Evolutionary conservation across 1,140 invertebrate genomes (phyloP), one percentile per base, ranked within the genome.

Genomic region (Calliopsis andreniformis): DNA sequence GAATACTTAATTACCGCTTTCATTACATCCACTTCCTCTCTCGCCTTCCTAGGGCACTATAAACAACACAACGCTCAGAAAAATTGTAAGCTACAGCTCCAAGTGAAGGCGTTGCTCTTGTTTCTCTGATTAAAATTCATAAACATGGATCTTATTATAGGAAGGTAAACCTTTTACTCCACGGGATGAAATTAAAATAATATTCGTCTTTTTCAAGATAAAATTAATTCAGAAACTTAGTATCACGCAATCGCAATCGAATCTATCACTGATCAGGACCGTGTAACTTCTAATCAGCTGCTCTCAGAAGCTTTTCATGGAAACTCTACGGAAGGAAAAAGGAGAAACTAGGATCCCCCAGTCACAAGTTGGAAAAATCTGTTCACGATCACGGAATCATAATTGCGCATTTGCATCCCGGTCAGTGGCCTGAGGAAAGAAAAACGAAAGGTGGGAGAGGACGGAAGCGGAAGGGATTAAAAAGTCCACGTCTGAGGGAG

Each of bases 391-490:
- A 23, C 43, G 47, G 20, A 81, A 45, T 73, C 23, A 28, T 68
- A 43, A 78, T 55, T 53, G 56, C 58, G 4, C 72, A 70, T 73
- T 82, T 78, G 51, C 45, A 61, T 64, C n/a, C n/a, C 42, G 35
- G 43, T 43, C 43, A n/a, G 59, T 35, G 35, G 39, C 20, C 49
- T 16, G 18, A 8, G 39, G 10, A 10, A 32, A 20, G 28, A 47
- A 49, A n/a, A 59, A 47, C 18, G 10, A n/a, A n/a, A n/a, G n/a
- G n/a, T n/a, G n/a, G n/a, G 12, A 42, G 3, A 5, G 45, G 10
- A 5, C 32, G n/a, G 10, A 18, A 7, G 25, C 23, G 35, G 39
- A 58, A 69, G 80, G 53, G 58, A 77, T 77, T 71, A 51, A 69
- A 73, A 78, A 77, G 67, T 77, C 39, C 39, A 7, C 0, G 16